Conservation (phyloP, 2,797 vertebrate species). For the Gymnopithys bicolor region DNA sequence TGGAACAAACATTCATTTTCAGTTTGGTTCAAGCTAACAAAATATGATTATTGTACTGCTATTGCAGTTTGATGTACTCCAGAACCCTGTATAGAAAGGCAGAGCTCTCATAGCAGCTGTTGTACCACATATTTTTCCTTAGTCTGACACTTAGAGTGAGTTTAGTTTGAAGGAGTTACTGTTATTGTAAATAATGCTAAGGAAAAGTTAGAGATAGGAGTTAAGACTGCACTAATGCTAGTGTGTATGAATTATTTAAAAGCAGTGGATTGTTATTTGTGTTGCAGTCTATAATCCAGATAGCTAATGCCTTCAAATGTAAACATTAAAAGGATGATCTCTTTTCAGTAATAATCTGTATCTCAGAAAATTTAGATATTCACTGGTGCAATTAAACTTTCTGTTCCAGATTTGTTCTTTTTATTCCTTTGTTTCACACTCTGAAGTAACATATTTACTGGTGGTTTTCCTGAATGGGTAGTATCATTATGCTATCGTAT, state of each 20-base stretch:
- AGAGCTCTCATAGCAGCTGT: background rate
- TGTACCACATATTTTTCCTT: background rate
- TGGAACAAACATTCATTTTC: conserved; percentile 9
- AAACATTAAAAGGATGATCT: background rate
- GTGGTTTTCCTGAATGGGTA: background rate
- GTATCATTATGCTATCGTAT: background rate
- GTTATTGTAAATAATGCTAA: background rate
- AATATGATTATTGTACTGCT: background rate
- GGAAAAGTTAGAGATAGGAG: background rate
- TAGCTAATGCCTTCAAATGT: background rate
- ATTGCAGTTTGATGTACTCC: background rate
- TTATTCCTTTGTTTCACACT: conserved; percentile 1
- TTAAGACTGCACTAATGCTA: background rate
- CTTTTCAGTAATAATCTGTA: background rate
- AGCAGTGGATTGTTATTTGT: background rate
- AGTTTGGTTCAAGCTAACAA: background rate
- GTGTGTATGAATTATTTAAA: background rate
- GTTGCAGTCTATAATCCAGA: background rate
- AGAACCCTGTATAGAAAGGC: background rate
- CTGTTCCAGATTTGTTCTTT: background rate
- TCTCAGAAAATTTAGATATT: background rate
- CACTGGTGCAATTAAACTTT: background rate
- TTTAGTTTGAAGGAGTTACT: background rate
- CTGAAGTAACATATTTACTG: background rate
- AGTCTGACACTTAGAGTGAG: background rate